Conservation (phyloP, 1,140 invertebrate species). For the Zaprionus camerounensis region DNA sequence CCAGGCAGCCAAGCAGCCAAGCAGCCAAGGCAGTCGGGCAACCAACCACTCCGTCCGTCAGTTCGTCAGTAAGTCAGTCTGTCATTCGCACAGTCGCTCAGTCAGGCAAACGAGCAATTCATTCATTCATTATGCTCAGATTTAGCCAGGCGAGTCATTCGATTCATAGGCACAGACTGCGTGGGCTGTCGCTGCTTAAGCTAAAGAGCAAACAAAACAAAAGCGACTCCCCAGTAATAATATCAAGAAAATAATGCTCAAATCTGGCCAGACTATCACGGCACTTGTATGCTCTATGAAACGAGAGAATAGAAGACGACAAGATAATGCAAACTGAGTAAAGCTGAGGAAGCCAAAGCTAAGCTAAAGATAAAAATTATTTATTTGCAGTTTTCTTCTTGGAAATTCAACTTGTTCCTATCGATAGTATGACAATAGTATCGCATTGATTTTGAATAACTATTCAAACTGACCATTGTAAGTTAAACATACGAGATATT, state of each 20-base stretch:
- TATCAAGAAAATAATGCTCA: constrained; percentile 35
- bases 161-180: constrained; percentile 77
- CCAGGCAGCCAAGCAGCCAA: constrained; percentile 35
- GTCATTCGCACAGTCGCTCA: background rate
- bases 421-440: background rate
- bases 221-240: constrained; percentile 45
- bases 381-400: background rate
- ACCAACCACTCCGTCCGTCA: constrained; percentile 20
- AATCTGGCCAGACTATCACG: background rate
- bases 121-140: constrained; percentile 78
- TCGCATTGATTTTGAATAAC: background rate
- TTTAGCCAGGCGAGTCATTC: constrained; percentile 68
- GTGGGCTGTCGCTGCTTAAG: constrained; percentile 64
- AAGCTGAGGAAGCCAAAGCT: background rate
- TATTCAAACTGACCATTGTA: background rate
- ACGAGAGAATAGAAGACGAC: background rate
- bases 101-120: constrained; percentile 60
- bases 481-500: background rate
- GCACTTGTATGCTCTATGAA: constrained; percentile 15
- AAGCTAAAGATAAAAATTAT: background rate
- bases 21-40: constrained; percentile 29
- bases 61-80: background rate
- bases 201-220: constrained; percentile 76
- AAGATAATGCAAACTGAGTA: background rate
- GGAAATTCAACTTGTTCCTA: background rate